Conservation (phyloP, 1,140 invertebrate genomes). For the Anadara kagoshimensis region DNA sequence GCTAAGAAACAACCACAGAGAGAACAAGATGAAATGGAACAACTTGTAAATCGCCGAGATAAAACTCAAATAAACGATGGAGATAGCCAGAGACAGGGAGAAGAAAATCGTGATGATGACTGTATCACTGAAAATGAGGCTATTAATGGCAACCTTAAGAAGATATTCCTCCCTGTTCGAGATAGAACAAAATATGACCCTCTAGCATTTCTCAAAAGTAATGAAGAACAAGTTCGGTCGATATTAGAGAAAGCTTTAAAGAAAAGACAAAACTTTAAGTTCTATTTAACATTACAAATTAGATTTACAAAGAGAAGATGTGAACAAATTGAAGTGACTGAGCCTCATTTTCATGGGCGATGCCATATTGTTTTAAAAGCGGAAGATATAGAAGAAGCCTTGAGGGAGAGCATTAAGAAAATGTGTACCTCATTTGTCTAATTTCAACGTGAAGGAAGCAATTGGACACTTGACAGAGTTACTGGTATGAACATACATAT, state of each 20-base stretch:
- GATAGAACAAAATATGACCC: conserved; percentile 20
- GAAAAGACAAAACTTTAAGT: conserved; percentile 8
- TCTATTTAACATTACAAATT: conserved; percentile 15
- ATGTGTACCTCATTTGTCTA: conserved; percentile 16
- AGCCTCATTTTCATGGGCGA: conserved; percentile 15
- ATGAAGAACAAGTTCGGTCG: conserved; percentile 5
- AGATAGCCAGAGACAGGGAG: too few species aligned
- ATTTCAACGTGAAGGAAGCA: background rate
- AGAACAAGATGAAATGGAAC: too few species aligned
- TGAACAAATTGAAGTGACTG: conserved; percentile 5
- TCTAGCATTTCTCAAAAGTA: conserved; percentile 1
- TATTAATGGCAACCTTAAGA: background rate
- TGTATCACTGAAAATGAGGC: conserved; percentile 12
- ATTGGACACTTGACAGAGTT: conserved; percentile 31
- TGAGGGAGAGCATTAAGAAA: conserved; percentile 9
- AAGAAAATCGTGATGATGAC: background rate
- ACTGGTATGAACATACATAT: conserved; percentile 12
- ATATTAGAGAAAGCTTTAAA: conserved; percentile 1
- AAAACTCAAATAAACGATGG: too few species aligned
- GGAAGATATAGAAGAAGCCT: background rate
- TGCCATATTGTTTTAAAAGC: conserved; percentile 15
- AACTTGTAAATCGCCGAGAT: too few species aligned
- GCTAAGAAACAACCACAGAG: too few species aligned
- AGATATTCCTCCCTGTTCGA: background rate
- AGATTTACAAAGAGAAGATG: conserved; percentile 1